phyloP scores from a whole-genome alignment of 2,113 vertebrate species.

The Orthochromis indermauri region DNA sequence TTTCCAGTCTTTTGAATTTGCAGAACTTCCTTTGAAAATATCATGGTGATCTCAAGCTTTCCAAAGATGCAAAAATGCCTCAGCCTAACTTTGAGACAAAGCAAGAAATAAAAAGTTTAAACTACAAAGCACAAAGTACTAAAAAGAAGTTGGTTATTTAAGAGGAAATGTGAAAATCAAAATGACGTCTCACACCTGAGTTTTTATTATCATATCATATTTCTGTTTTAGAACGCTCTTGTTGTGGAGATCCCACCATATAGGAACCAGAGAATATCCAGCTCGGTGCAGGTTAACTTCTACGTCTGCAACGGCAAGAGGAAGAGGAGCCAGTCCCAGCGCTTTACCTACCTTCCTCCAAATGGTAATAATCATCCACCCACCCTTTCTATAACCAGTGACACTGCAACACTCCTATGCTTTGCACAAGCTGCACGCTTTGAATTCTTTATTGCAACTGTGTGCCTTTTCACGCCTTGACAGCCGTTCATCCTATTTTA shows the following conservation, averaged over 20 bases:
- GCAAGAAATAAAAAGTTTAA: neutral
- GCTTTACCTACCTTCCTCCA: constrained; percentile 93
- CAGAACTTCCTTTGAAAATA: neutral
- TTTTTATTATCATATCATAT: neutral
- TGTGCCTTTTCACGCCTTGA: constrained; percentile 1
- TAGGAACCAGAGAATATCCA: constrained; percentile 90
- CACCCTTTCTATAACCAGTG: neutral
- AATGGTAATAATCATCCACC: constrained; percentile 76
- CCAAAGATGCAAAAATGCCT: neutral
- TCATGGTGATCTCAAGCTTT: neutral
- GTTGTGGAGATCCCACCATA: constrained; percentile 93
- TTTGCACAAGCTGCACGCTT: neutral
- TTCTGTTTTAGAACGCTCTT: constrained; percentile 74
- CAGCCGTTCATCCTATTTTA: neutral
- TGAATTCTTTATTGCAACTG: neutral
- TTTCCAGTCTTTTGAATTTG: neutral
- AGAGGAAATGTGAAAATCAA: neutral
- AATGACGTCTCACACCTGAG: neutral
- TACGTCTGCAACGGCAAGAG: constrained; percentile 98
- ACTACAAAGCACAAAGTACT: neutral
- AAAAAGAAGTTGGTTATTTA: neutral
- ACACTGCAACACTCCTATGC: neutral
- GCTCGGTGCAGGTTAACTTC: constrained; percentile 90
- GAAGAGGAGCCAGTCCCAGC: constrained; percentile 95
- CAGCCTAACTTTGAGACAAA: neutral